Conservation (phyloP, 2,113 vertebrate species). For the Sorex fumeus region DNA sequence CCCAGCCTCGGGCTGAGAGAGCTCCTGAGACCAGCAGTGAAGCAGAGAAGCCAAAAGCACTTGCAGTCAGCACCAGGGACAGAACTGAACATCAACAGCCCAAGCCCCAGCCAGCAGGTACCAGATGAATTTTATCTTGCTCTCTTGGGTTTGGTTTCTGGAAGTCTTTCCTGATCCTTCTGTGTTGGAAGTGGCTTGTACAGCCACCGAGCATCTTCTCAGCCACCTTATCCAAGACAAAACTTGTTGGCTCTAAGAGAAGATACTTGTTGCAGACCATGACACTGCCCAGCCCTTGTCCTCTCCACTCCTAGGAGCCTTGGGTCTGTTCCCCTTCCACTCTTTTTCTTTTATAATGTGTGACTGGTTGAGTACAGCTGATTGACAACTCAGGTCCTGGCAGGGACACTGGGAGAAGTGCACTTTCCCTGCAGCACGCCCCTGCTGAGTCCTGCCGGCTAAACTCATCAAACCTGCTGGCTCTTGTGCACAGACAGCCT, state of each 20-base stretch:
- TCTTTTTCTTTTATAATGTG: not conserved
- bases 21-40: not conserved
- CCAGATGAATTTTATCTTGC: not conserved
- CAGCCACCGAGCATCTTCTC: not conserved
- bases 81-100: not conserved
- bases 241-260: not conserved
- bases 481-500: not conserved
- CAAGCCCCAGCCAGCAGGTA: not conserved
- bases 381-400: not conserved
- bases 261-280: fast-evolving
- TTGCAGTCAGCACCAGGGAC: not conserved
- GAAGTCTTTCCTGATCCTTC: not conserved
- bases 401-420: fast-evolving
- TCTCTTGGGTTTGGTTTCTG: not conserved
- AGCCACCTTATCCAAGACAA: fast-evolving
- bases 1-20: not conserved
- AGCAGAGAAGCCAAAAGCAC: no score
- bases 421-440: not conserved
- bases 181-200: not conserved
- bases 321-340: not conserved
- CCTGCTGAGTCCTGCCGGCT: not conserved
- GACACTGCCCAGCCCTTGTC: not conserved
- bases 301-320: not conserved
- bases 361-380: not conserved
- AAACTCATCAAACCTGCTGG: not conserved